Evolutionary conservation across 2,797 vertebrate species (phyloP), one percentile per base, ranked within the genome.

Genomic region (Malacoraja senta): DNA sequence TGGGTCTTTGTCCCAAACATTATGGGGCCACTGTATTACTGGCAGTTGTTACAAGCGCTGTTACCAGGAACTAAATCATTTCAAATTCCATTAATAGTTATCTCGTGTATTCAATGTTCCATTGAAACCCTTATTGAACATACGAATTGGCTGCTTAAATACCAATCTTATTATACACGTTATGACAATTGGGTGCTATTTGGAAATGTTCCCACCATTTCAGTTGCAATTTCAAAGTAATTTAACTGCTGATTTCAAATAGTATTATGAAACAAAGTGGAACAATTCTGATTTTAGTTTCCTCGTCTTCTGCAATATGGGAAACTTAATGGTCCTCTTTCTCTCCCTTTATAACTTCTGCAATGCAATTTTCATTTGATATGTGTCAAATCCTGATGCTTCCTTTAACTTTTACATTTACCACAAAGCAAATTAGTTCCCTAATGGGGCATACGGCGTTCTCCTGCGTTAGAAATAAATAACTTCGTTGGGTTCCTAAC

Each of bases 31-130:
- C 3, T 53, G 44, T 95, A 95, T 96, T 95, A 96, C 96, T 95
- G 96, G 95, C 96, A 96, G 95, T 94, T 95, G 95, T 35, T 94
- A 95, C 95, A 96, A 71, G 83, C 94, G 96, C 32, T 95, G 95
- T 95, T 96, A 44, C 58, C 90, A 53, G 90, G 58, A 92, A 92
- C 71, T 24, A 38, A 76, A 38, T 96, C 95, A 96, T 96, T 96
- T 96, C 96, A 95, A 96, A 96, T 97, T 95, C 96, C 96, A 97
- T 97, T 97, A 97, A 97, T 97, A 97, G 97, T 97, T 97, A 97
- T 96, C 96, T 95, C 95, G 93, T 95, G 96, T 95, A 96, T 96
- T 96, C 96, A 95, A 96, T 96, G 96, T 95, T 95, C 96, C 95
- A 95, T 96, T 95, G 95, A 96, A 96, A 96, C 26, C 4, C 96